A percentile compares a stretch with the other conserved stretches of the same genome.
Evolutionary conservation across 30 jellyfish, hydroid and myxozoan species (phyloP).

Genomic region (Clytia hemisphaerica): DNA sequence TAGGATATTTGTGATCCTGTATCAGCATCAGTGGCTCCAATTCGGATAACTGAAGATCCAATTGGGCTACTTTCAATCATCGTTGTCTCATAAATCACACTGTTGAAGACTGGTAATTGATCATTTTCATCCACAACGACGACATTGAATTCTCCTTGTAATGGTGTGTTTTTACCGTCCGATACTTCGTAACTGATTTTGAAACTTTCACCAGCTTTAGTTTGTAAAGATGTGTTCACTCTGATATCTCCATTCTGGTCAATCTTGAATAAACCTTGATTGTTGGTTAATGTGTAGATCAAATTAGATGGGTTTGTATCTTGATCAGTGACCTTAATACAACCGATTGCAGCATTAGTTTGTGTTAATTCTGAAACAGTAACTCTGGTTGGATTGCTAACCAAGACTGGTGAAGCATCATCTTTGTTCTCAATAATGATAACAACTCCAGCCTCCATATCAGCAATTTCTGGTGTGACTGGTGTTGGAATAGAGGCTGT

Average conservation of each 20-base stretch:
- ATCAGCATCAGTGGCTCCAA: slow-evolving; percentile 31
- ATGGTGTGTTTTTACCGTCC: slow-evolving; percentile 4
- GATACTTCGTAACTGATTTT: slow-evolving; percentile 8
- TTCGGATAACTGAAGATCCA: slow-evolving; percentile 10
- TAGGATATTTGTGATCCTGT: slow-evolving; percentile 23
- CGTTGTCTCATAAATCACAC: neutral
- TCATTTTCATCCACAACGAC: slow-evolving; percentile 5
- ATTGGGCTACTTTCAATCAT: neutral
- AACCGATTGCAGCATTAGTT: slow-evolving; percentile 5
- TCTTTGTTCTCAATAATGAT: slow-evolving; percentile 12
- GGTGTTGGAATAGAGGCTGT: slow-evolving; percentile 2
- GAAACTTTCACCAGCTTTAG: slow-evolving; percentile 2
- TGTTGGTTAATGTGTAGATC: slow-evolving; percentile 5
- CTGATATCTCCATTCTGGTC: slow-evolving; percentile 18
- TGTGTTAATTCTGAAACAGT: slow-evolving; percentile 19
- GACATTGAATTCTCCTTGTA: slow-evolving; percentile 5
- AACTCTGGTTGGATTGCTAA: slow-evolving; percentile 4
- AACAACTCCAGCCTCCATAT: neutral
- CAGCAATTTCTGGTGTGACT: slow-evolving; percentile 5
- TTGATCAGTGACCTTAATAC: neutral
- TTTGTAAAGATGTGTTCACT: neutral
- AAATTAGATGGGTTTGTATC: neutral
- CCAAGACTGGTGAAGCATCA: slow-evolving; percentile 16
- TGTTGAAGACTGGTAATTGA: neutral
- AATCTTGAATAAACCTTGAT: neutral